Percentiles rank a stretch among this genome's conserved stretches.
These are phyloP conservation scores for Oncorhynchus masou DNA, from an alignment of 2,113 vertebrate genomes.

Conservation along the genomic window DNA sequence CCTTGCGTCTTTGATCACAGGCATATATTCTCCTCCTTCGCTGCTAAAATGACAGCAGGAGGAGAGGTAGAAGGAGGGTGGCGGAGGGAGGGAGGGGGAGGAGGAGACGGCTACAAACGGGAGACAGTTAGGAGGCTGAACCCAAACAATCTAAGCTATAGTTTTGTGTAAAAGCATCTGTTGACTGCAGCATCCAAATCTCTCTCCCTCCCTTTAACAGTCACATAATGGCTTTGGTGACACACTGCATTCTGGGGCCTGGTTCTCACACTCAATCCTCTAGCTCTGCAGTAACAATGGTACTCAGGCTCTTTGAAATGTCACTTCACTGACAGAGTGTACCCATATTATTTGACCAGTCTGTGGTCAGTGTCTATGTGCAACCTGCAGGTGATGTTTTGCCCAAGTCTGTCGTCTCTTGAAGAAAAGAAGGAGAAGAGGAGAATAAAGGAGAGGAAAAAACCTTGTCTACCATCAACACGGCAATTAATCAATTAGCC, in stretches of 20 bases:
- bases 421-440: slow-evolving; percentile 15
- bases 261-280: slow-evolving; percentile 27
- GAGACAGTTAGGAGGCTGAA: slow-evolving; percentile 33
- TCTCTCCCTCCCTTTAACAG: slow-evolving; percentile 51
- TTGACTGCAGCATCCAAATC: slow-evolving; percentile 37
- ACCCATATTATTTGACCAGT: slow-evolving; percentile 21
- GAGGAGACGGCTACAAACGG: background rate
- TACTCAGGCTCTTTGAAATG: slow-evolving; percentile 39
- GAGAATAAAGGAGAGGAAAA: background rate
- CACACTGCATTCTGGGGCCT: slow-evolving; percentile 33
- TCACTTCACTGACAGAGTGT: slow-evolving; percentile 12
- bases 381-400: slow-evolving; percentile 13
- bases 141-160: slow-evolving; percentile 44
- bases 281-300: slow-evolving; percentile 31
- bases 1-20: slow-evolving; percentile 39
- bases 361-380: background rate
- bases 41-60: slow-evolving; percentile 30
- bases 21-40: slow-evolving; percentile 35
- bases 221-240: slow-evolving; percentile 54
- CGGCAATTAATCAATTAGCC: slow-evolving; percentile 77
- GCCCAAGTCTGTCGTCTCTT: background rate
- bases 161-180: slow-evolving; percentile 47
- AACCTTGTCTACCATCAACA: slow-evolving; percentile 46
- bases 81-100: background rate
- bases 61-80: background rate